Base-by-base conservation (phyloP, 2,113 vertebrate species). In the Haliaeetus leucogaster region DNA sequence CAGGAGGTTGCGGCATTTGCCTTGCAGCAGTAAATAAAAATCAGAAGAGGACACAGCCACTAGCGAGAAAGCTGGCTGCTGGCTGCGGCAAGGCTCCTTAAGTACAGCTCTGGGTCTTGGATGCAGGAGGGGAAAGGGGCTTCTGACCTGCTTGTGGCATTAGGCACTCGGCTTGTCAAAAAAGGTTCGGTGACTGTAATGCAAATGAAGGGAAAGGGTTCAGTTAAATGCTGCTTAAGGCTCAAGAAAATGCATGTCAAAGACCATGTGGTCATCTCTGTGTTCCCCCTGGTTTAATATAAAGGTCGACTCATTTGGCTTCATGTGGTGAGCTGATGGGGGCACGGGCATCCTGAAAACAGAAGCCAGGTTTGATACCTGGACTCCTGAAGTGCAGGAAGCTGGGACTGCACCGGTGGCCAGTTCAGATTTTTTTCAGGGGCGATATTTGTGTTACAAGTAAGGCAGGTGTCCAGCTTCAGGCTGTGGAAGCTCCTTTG, bases 191-290 rank as follows among this genome's bases (percentile, higher is more conserved):
- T 55, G 42, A 27, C 62, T 22, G 13, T 15, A 85, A 66, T 12
- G 47, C 22, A 84, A 58, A 29, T 6, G 22, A 65, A 55, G 42
- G 32, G 48, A 76, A 55, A 38, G 18, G 1, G 11, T 3, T 79
- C 52, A 42, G 9, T 59, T 13, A 68, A 87, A 40, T 42, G 22
- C 48, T 71, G 27, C 45, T 42, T n/a, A 40, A 56, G 43, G 4
- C 15, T 76, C 16, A 13, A 52, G 63, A 40, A 72, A 67, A 72
- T 20, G 10, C 13, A 13, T 18, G 29, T 63, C 22, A n/a, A 67
- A 47, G 34, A 67, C 52, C 13, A 15, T 0, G 2, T 21, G 22
- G 32, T n/a, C 8, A 17, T 14, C 36, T 3, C 29, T 8, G 8
- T 17, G 23, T 58, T 80, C 10, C 42, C 22, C 16, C 10, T 34